Percentiles rank a stretch among this genome's conserved stretches.
These are phyloP conservation scores for Poecilia wingei DNA, from an alignment of 2,797 vertebrate genomes.

Conservation along the genomic window DNA sequence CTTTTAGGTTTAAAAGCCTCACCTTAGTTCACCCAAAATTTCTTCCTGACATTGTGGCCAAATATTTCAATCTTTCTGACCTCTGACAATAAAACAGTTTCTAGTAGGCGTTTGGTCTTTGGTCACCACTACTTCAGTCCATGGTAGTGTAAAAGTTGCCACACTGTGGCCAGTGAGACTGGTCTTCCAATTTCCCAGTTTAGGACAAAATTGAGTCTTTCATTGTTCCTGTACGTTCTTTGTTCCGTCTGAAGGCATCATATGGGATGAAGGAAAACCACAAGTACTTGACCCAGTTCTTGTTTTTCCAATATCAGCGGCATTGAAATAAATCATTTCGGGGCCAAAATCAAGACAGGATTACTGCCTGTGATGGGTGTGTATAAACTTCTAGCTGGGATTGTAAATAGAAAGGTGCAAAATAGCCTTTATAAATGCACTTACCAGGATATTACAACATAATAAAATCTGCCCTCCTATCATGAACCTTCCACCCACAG, in stretches of 20 bases:
- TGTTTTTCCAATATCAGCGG: not conserved
- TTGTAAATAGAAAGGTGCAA: slow-evolving; percentile 53
- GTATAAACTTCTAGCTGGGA: not conserved
- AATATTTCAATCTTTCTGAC: not conserved
- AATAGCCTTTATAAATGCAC: slow-evolving; percentile 39
- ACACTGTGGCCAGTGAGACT: not conserved
- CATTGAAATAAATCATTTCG: not conserved
- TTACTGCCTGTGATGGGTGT: not conserved
- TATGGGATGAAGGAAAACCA: not conserved
- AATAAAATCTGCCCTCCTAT: slow-evolving; percentile 69
- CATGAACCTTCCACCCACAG: slow-evolving; percentile 43
- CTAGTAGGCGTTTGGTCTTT: not conserved
- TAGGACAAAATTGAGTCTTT: not conserved
- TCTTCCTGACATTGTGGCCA: not conserved
- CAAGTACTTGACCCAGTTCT: not conserved
- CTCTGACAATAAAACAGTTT: not conserved
- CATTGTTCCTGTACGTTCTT: not conserved
- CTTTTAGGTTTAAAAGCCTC: not conserved
- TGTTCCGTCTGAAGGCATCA: not conserved
- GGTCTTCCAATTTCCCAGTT: not conserved
- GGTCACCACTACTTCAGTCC: not conserved
- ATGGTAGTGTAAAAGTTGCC: not conserved
- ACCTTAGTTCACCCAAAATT: not conserved
- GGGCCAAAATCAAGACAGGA: not conserved
- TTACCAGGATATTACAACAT: slow-evolving; percentile 70